Percentiles rank a stretch among this genome's conserved stretches.
These are phyloP conservation scores for Triplophysa tibetana DNA, from an alignment of 2,113 vertebrate species.

Conservation along the genomic window DNA sequence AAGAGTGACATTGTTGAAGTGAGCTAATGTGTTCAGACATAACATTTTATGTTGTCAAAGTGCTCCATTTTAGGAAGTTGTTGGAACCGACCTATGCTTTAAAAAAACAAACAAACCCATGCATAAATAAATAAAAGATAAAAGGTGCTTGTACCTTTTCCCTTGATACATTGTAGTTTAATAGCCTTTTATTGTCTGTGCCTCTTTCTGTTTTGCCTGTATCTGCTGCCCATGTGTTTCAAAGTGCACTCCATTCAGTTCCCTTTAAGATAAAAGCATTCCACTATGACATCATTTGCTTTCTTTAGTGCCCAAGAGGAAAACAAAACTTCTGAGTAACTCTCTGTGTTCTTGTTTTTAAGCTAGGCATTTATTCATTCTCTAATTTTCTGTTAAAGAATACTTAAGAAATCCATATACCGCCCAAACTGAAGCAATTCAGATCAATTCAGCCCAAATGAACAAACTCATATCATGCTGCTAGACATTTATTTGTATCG, in stretches of 20 bases:
- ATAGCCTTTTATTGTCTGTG: neutral
- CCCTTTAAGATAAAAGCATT: constrained; percentile 38
- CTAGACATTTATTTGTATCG: neutral
- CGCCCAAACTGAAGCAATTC: neutral
- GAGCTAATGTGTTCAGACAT: neutral
- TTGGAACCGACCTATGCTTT: neutral
- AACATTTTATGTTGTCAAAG: neutral
- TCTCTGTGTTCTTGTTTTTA: neutral
- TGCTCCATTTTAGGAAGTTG: neutral
- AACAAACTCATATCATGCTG: neutral
- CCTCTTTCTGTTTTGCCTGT: neutral
- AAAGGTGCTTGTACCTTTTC: too few species aligned
- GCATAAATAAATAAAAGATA: too few species aligned
- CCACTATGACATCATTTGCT: constrained; percentile 29
- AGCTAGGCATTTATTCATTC: neutral
- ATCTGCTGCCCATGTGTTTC: constrained; percentile 22
- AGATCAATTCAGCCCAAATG: neutral
- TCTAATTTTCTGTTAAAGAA: too few species aligned
- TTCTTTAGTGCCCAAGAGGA: constrained; percentile 14
- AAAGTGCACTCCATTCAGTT: neutral
- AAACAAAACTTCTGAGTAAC: constrained; percentile 3
- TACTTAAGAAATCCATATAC: too few species aligned
- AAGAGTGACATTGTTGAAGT: neutral
- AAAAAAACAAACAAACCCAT: too few species aligned
- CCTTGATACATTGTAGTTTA: too few species aligned